phyloP scores from a whole-genome alignment of 23 tunicate genomes.

The Phallusia fumigata region DNA sequence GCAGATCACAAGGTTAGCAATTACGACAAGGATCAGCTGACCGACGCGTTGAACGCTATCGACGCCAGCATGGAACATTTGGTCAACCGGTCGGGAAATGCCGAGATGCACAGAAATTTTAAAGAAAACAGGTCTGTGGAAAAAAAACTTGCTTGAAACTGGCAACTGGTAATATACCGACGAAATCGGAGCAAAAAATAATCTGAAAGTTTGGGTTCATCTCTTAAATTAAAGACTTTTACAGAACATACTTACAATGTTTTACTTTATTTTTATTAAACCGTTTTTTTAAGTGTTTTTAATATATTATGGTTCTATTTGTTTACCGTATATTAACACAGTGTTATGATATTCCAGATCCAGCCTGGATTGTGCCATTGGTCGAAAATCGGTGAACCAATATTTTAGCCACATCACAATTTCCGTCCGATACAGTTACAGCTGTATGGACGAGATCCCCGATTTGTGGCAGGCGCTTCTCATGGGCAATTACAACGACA shows the following conservation, averaged over 20 bases:
- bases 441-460: neutral
- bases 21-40: neutral
- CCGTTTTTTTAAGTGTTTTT: too few relatives aligned
- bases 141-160: too few relatives aligned
- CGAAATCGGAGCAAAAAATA: too few relatives aligned
- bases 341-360: neutral
- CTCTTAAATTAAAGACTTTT: too few relatives aligned
- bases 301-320: too few relatives aligned
- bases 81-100: neutral
- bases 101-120: neutral
- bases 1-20: neutral
- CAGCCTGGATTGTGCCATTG: conserved; percentile 27
- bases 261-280: too few relatives aligned
- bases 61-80: neutral
- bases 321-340: too few relatives aligned
- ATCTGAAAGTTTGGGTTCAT: too few relatives aligned
- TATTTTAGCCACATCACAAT: neutral
- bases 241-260: too few relatives aligned
- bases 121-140: neutral
- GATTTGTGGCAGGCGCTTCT: conserved; percentile 22
- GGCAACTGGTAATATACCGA: too few relatives aligned
- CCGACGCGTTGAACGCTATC: neutral
- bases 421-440: neutral
- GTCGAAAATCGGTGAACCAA: neutral
- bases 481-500: conserved; percentile 1